Base-by-base conservation (phyloP, 2,888 invertebrate genomes). In the Odontocerum albicorne region DNA sequence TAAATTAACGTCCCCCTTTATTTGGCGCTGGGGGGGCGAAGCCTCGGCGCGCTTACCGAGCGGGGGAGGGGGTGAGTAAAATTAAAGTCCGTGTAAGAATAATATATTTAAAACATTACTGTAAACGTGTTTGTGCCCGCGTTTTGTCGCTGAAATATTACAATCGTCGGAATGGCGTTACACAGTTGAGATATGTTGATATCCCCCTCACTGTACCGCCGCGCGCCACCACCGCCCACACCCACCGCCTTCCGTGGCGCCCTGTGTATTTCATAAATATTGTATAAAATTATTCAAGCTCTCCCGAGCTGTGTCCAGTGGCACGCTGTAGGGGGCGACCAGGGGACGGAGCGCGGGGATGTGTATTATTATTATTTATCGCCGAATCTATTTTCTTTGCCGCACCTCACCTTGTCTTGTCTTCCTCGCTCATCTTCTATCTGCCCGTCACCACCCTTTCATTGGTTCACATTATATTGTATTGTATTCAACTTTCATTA, bases 81-180 rank as follows among this genome's bases (percentile, higher is more conserved):
- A 49, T 49, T 43, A 49, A 54, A 49, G 54, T 39, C 49, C 32
- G 49, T 39, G 50, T 50, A 50, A 42, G 50, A 50, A 54, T 54
- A 49, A 54, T 49, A 54, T 54, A 54, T 42, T 54, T 40, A 54
- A 54, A 54, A 54, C 53, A 54, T 54, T 49, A 54, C 54, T 42
- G 49, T 54, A 49, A 54, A 54, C 49, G 49, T 54, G 49, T 54
- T 54, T 49, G 54, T 43, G 54, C 43, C 40, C 49, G 45, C 47
- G 39, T 54, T 54, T 49, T 54, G 53, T 53, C 47, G 54, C 49
- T 54, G 49, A 54, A 54, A 49, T 54, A 54, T 54, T 49, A 45
- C 54, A 47, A 53, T 54, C 42, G 54, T 43, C 32, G 54, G 47
- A 54, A 43, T 46, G 53, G 53, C 31, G 46, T 47, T 40, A 47